Evolutionary conservation across 2,888 invertebrate genomes (phyloP), one percentile per base, ranked within the genome.

Genomic region (Melipona beecheii): DNA sequence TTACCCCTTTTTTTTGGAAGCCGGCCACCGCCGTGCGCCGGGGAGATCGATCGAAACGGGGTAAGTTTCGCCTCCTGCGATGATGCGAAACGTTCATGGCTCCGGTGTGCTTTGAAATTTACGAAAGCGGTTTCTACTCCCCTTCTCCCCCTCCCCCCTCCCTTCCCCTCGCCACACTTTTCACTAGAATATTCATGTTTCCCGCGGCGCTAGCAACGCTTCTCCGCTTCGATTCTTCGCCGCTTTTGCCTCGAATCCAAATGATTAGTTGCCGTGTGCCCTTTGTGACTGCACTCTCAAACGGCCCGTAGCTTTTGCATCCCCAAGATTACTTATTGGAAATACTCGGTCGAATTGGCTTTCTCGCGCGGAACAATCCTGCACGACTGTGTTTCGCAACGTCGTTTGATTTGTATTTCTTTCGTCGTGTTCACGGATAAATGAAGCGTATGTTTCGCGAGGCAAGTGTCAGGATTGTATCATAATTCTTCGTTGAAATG

Each of bases 151-250:
- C 4, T 36, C 5, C 19, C 13, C 6, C 6, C 24, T n/a, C 11
- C 54, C n/a, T 17, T 9, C 21, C 9, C 6, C 6, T 54, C n/a
- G 56, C n/a, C n/a, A 17, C 60, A 21, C 27, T 15, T 60, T 54
- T 27, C 78, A 43, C 17, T 66, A 19, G 75, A 75, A 75, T 79
- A 75, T 75, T 79, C 79, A 69, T 78, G 66, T 65, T 52, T 75
- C 68, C 17, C 56, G 58, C 15, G n/a, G 19, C 1, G 52, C 6
- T 50, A 43, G 21, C 11, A 43, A 54, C 62, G 54, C 54, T 72
- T 60, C 43, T 27, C 36, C 24, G 24, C 19, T 11, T 17, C 24
- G 52, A 74, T 74, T 68, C 75, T 60, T 60, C 50, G 58, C 11
- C 24, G 50, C 19, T 65, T 27, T 27, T 27, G 27, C 27, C 64